phyloP scores from a whole-genome alignment of 2,888 invertebrate species.

The Cephonodes hylas region DNA sequence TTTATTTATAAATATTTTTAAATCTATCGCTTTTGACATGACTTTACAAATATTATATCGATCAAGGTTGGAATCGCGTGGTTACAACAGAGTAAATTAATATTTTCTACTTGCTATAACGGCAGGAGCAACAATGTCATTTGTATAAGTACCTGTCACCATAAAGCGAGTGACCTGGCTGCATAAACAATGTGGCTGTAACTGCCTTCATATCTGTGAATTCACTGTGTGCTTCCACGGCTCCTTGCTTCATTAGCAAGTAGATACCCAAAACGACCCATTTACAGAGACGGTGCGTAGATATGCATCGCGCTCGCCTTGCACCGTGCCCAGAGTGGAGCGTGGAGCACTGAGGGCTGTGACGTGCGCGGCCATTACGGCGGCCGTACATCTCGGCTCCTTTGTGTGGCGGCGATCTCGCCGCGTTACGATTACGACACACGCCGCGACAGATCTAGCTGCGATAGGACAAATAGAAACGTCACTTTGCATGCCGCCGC shows the following conservation, averaged over 20 bases:
- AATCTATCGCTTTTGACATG: neutral
- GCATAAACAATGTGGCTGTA: conserved; percentile 59
- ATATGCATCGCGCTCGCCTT: conserved; percentile 74
- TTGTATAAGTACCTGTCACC: conserved; percentile 32
- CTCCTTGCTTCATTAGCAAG: conserved; percentile 75
- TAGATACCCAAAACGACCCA: conserved; percentile 78
- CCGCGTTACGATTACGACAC: conserved; percentile 74
- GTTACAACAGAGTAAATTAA: conserved; percentile 24
- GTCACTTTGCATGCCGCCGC: conserved; percentile 74
- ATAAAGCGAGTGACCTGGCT: conserved; percentile 58
- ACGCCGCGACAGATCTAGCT: conserved; percentile 72
- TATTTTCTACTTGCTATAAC: neutral
- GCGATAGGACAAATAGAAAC: conserved; percentile 77
- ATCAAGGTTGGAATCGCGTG: too few species aligned
- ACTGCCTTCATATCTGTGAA: conserved; percentile 67
- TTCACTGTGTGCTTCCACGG: conserved; percentile 69
- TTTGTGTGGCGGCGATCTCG: conserved; percentile 73
- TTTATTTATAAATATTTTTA: too few species aligned
- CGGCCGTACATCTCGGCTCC: conserved; percentile 72
- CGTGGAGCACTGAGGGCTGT: conserved; percentile 51
- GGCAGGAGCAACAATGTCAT: neutral
- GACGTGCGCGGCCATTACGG: conserved; percentile 74
- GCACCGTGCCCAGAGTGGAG: conserved; percentile 36
- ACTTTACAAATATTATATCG: too few species aligned
- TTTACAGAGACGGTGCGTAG: conserved; percentile 74